Evolutionary conservation across 2,888 invertebrate genomes (phyloP), one percentile per base, ranked within the genome.

Genomic region (Molanna angustata): DNA sequence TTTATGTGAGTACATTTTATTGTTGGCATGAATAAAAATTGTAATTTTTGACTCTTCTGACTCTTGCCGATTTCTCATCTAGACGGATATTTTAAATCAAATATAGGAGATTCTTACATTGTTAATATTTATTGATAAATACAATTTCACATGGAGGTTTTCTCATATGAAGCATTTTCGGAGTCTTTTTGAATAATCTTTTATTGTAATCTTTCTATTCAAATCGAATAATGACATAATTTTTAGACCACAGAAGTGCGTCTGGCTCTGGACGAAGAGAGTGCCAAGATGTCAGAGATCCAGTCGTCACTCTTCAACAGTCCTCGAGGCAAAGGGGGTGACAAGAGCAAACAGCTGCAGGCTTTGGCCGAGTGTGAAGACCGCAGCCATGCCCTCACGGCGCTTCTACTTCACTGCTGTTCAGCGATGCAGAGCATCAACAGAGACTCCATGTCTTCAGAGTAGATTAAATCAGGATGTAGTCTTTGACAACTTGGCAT

Each of bases 341-440:
- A 58, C 6, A 46, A 37, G 13, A 40, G 39, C 16, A 50, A 16
- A 32, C 47, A 42, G 13, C 42, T 42, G 32, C 52, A 46, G 62
- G 62, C 39, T 61, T 70, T 70, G 66, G 78, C 66, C 60, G 85
- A 86, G 65, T 85, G 89, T 37, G 94, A 95, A 66, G 85, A 90
- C 60, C 86, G 92, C 64, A 88, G 94, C 4, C 92, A 92, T 70
- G 93, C 94, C 0, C 76, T 97, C 57, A 93, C 94, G 44, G 88
- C 96, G 47, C 82, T 96, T 60, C 90, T 96, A 88, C 76, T 97
- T 60, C 94, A 96, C 72, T 91, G 94, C 71, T 97, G 95, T 72
- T 90, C 95, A 2, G 96, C 94, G 2, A 80, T 96, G 54, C 95
- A 96, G 66, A 84, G 89, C 62, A 85, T 49, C 17, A 49, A 49